Conservation (phyloP, 2,888 invertebrate species). For the Philhelius pedissequus region DNA sequence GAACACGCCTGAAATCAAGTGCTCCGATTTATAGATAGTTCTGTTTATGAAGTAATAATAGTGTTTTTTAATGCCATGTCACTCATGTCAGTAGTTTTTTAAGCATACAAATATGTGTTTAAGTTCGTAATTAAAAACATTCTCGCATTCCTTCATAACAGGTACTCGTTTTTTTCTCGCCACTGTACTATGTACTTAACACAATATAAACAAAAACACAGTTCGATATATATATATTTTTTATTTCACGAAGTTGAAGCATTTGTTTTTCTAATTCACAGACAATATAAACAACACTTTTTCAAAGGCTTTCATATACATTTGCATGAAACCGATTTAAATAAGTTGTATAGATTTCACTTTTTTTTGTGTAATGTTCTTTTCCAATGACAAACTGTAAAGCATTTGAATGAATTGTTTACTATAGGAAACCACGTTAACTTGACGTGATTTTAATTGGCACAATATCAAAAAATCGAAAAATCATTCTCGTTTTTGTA, state of each 20-base stretch:
- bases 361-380: background rate
- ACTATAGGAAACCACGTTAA: constrained; percentile 35
- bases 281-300: background rate
- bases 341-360: background rate
- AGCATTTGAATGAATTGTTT: constrained; percentile 27
- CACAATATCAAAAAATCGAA: constrained; percentile 27
- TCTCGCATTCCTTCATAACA: no score
- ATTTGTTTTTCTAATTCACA: background rate
- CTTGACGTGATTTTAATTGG: constrained; percentile 55
- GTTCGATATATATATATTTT: background rate
- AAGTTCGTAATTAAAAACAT: no score
- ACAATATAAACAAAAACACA: background rate
- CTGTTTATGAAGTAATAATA: no score
- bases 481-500: constrained; percentile 4
- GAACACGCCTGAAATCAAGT: no score
- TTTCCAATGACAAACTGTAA: background rate
- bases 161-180: no score
- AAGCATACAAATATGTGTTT: no score
- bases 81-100: no score
- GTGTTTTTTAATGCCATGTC: no score
- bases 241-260: background rate
- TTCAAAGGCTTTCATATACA: background rate
- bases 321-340: background rate
- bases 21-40: no score
- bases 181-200: no score